phyloP scores from a whole-genome alignment of 2,888 invertebrate species.

The Lochmaea capreae region DNA sequence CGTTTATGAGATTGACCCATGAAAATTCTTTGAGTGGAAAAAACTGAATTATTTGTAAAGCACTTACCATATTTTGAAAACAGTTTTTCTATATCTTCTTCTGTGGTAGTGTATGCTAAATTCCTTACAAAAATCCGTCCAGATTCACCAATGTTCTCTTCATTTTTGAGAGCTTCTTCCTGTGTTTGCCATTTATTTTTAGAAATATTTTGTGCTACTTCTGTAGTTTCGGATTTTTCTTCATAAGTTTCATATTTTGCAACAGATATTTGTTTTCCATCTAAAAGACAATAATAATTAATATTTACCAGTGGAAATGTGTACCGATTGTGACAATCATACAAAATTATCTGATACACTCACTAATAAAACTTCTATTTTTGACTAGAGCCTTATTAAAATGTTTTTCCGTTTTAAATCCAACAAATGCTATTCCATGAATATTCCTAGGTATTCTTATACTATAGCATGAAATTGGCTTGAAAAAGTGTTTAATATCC shows the following conservation, averaged over 20 bases:
- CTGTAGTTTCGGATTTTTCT: conserved; percentile 44
- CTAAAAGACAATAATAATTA: conserved; percentile 49
- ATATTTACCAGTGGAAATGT: neutral
- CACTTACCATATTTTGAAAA: conserved; percentile 85
- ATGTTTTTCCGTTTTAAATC: conserved; percentile 85
- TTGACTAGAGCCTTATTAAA: conserved; percentile 84
- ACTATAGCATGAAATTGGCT: conserved; percentile 81
- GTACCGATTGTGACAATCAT: conserved; percentile 14
- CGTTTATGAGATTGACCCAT: too few species aligned
- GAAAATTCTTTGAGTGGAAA: too few species aligned
- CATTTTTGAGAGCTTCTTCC: conserved; percentile 73
- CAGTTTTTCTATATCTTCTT: conserved; percentile 83
- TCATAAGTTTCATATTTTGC: conserved; percentile 59
- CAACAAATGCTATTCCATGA: conserved; percentile 91
- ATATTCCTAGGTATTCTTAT: conserved; percentile 82
- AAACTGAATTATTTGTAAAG: neutral
- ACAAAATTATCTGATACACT: conserved; percentile 52
- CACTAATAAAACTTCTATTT: conserved; percentile 88
- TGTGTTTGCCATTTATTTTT: conserved; percentile 73
- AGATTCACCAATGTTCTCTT: conserved; percentile 87
- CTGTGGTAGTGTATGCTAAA: conserved; percentile 86
- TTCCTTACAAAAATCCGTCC: conserved; percentile 94
- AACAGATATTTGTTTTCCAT: conserved; percentile 60
- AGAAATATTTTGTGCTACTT: conserved; percentile 51
- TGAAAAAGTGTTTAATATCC: conserved; percentile 86